phyloP scores from a whole-genome alignment of 1,140 invertebrate genomes.

The Camponotus floridanus region DNA sequence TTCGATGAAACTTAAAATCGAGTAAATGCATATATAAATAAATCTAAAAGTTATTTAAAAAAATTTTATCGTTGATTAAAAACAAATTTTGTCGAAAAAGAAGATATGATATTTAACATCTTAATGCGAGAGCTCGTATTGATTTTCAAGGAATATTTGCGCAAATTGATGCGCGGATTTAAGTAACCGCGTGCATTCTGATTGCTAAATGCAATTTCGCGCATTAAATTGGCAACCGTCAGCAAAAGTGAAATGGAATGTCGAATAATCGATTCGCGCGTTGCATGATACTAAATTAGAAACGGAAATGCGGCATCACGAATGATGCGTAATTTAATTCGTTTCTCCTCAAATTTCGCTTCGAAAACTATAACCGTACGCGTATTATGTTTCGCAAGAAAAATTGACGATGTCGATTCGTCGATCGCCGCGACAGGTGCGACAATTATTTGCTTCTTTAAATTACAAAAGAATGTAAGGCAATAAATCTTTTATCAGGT shows the following conservation, averaged over 20 bases:
- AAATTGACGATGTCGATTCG: neutral
- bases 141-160: neutral
- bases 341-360: constrained; percentile 39
- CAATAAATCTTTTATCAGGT: constrained; percentile 60
- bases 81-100: neutral
- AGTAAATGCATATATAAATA: neutral
- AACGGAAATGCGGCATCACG: constrained; percentile 32
- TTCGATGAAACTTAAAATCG: neutral
- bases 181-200: neutral
- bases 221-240: constrained; percentile 39
- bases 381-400: neutral
- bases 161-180: neutral
- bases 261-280: constrained; percentile 50
- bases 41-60: neutral
- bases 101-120: neutral
- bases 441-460: constrained; percentile 2
- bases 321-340: constrained; percentile 37
- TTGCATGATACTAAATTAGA: constrained; percentile 29
- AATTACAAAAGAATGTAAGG: constrained; percentile 23
- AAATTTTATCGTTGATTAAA: no score
- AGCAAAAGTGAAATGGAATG: constrained; percentile 53
- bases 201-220: constrained; percentile 28
- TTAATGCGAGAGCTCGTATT: no score
- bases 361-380: neutral
- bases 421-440: neutral